Percentiles rank a stretch among this genome's conserved stretches.
Conservation (phyloP, 2,113 vertebrate species). For the Pollachius pollachius region DNA sequence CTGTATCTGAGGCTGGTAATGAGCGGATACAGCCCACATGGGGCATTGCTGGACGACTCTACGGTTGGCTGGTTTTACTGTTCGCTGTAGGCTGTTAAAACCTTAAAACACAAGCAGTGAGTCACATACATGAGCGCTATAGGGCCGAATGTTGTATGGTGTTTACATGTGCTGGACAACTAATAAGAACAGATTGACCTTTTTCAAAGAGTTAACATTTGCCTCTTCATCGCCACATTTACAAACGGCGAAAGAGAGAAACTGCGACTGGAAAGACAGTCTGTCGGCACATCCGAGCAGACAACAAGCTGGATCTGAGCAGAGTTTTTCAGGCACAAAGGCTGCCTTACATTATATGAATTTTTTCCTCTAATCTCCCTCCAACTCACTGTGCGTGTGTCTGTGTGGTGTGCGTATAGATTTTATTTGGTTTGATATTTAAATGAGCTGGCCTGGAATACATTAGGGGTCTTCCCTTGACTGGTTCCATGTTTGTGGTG, state of each 20-base stretch:
- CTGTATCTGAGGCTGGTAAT: conserved; percentile 22
- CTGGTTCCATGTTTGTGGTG: conserved; percentile 37
- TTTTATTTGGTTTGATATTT: conserved; percentile 15
- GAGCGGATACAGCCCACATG: conserved; percentile 26
- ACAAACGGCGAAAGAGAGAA: not conserved
- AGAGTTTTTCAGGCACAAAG: conserved; percentile 11
- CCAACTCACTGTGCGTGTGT: conserved; percentile 21
- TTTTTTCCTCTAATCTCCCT: conserved; percentile 34
- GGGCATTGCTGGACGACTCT: conserved; percentile 15
- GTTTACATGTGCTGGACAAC: not conserved
- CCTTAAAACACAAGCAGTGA: not conserved
- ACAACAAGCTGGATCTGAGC: not conserved
- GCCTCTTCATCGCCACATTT: not conserved
- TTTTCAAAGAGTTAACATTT: not conserved
- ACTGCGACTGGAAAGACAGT: conserved; percentile 3
- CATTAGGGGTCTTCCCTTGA: conserved; percentile 28
- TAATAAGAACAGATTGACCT: not conserved
- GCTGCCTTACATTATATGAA: conserved; percentile 25
- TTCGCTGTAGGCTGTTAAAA: conserved; percentile 18
- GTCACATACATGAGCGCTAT: conserved; percentile 5
- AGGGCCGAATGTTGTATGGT: conserved; percentile 4
- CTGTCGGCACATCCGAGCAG: not conserved
- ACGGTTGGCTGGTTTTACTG: conserved; percentile 12
- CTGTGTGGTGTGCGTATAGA: not conserved
- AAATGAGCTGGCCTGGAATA: conserved; percentile 37